These are phyloP conservation scores for Lontra canadensis DNA, from an alignment of 2,113 vertebrate species.

Conservation along the genomic window DNA sequence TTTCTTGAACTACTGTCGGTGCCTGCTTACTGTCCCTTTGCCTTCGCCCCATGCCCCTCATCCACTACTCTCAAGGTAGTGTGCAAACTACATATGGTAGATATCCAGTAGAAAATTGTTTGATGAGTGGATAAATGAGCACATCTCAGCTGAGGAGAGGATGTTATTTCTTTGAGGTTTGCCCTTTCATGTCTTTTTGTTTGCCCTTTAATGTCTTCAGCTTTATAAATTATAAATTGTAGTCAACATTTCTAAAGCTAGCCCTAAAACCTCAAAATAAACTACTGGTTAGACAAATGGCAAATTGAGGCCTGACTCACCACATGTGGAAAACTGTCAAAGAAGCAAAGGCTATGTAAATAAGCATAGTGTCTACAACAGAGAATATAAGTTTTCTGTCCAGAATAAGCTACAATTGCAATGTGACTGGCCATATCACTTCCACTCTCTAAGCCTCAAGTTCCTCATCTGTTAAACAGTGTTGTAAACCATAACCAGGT, in stretches of 20 bases:
- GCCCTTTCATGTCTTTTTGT: neutral
- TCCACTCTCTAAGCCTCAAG: constrained; percentile 21
- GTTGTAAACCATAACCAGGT: neutral
- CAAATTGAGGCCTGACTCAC: neutral
- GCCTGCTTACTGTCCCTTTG: neutral
- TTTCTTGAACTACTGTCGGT: neutral
- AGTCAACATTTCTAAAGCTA: neutral
- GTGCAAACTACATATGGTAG: neutral
- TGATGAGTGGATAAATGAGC: neutral
- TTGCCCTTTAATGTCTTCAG: constrained; percentile 6
- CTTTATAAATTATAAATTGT: neutral
- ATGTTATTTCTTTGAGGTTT: constrained; percentile 47
- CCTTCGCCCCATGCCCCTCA: neutral
- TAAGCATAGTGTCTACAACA: constrained; percentile 14
- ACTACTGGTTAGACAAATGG: neutral
- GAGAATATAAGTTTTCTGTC: neutral
- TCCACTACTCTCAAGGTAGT: neutral
- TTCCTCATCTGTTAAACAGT: constrained; percentile 29
- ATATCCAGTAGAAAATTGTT: neutral
- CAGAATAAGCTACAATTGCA: constrained; percentile 37
- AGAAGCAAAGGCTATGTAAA: neutral
- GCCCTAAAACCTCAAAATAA: neutral
- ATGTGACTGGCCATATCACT: constrained; percentile 28
- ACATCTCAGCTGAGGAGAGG: constrained; percentile 26
- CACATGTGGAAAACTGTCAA: neutral